Base-by-base conservation (phyloP, 2,113 vertebrate species). In the Empidonax traillii region DNA sequence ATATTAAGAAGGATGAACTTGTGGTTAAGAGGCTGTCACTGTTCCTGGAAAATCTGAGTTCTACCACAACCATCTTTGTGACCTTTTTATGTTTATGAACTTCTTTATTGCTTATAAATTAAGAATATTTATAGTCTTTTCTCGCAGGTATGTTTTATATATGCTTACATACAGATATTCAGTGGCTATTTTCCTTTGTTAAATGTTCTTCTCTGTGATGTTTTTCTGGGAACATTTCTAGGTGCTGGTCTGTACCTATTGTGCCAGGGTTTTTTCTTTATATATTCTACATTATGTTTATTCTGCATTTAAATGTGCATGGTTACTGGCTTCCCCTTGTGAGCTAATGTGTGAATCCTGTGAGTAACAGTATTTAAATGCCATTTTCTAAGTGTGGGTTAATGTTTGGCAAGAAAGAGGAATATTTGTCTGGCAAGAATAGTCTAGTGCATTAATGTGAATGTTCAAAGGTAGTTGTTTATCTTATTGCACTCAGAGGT, bases 391-490 rank as follows among this genome's bases (percentile, higher is more conserved):
- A 68, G 71, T 69, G 74, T 87, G 49, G 71, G 80, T 95, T 97
- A 94, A 90, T 87, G 65, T 94, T 96, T 96, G 78, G 80, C 90
- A 71, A 22, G 88, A 68, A 96, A 87, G 72, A 71, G 51, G 72
- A 89, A 71, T 89, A 91, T 85, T 89, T 91, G 76, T 93, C 85
- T 92, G 87, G 91, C 95, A 96, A 94, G 89, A 97, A 49, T 15
- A 96, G 92, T 91, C 85, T 97, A 94, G 76, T 83, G 7, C 96
- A 95, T 98, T 97, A 97, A 97, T 95, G 96, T n/a, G 33, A 96
- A 96, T 96, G 96, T 97, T 97, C 95, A 95, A 91, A 97, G 92
- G 94, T 92, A 96, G 95, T 96, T 97, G 93, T 97, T 97, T 97
- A 96, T 97, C 93, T 97, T 97, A 97, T 92, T 96, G 96, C 87